Percentiles rank a stretch among this genome's conserved stretches.
phyloP scores from a whole-genome alignment of 2,113 vertebrate species.

The Melanocharis versteri region DNA sequence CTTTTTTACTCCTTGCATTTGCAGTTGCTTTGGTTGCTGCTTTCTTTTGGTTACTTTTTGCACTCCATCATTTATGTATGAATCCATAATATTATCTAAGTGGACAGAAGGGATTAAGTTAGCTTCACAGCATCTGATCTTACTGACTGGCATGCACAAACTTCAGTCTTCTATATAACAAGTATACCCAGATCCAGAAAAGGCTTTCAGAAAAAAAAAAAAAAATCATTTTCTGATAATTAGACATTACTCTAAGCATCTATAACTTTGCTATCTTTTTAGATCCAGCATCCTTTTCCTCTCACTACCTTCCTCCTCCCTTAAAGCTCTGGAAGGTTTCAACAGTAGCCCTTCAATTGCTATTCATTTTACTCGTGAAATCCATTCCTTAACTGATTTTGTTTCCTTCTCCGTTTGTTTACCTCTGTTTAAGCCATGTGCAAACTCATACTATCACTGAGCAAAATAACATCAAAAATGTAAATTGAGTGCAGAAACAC shows the following conservation, averaged over 20 bases:
- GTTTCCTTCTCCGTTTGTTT: background rate
- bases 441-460: background rate
- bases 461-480: background rate
- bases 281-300: background rate
- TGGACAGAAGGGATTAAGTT: background rate
- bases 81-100: background rate
- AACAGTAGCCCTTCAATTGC: background rate
- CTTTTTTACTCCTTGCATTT: background rate
- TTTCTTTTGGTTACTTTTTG: background rate
- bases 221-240: background rate
- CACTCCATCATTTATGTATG: background rate
- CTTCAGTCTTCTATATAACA: background rate
- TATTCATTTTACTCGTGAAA: background rate
- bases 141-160: background rate
- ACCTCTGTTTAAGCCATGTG: background rate
- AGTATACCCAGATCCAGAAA: background rate
- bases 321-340: background rate
- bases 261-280: background rate
- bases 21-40: background rate
- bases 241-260: background rate
- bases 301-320: accelerated
- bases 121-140: background rate
- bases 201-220: background rate
- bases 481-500: background rate
- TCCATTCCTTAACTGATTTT: background rate